Conservation (phyloP, 2,113 vertebrate genomes). For the Tetrao urogallus region DNA sequence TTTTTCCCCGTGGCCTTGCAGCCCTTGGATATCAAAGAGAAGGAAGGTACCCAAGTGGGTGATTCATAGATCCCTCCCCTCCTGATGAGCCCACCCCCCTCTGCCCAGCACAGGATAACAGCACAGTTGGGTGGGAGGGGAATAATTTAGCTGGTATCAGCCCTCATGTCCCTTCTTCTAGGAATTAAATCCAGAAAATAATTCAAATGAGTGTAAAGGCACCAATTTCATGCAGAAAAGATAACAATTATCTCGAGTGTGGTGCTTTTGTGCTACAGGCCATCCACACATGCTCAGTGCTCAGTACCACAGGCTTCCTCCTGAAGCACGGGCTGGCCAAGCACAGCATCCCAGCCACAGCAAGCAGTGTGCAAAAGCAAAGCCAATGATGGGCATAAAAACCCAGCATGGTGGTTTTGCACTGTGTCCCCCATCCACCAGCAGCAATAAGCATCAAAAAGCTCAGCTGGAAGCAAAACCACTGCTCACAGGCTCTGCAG, state of each 20-base stretch:
- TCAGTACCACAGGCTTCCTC: not conserved
- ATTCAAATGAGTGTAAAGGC: not conserved
- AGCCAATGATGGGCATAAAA: not conserved
- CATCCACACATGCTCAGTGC: fast-evolving
- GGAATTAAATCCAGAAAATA: not conserved
- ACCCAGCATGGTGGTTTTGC: not conserved
- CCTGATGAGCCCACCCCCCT: fast-evolving
- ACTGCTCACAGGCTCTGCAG: not conserved
- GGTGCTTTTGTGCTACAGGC: not conserved
- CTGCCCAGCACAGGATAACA: not conserved
- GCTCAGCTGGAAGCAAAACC: not conserved
- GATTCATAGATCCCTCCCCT: not conserved
- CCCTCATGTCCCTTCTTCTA: too few relatives aligned
- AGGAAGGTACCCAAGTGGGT: not conserved
- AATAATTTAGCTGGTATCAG: too few relatives aligned
- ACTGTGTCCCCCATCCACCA: not conserved
- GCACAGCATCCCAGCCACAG: not conserved
- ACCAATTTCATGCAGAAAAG: not conserved
- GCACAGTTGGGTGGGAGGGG: too few relatives aligned
- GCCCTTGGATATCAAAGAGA: not conserved
- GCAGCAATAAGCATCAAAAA: not conserved
- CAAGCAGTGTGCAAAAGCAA: not conserved
- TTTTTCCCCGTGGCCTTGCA: not conserved
- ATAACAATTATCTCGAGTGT: too few relatives aligned
- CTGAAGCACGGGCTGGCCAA: too few relatives aligned